A percentile compares a stretch with the other conserved stretches of the same genome.
These are phyloP conservation scores for Apodemus speciosus DNA, from an alignment of 2,113 vertebrate genomes.

Conservation along the genomic window DNA sequence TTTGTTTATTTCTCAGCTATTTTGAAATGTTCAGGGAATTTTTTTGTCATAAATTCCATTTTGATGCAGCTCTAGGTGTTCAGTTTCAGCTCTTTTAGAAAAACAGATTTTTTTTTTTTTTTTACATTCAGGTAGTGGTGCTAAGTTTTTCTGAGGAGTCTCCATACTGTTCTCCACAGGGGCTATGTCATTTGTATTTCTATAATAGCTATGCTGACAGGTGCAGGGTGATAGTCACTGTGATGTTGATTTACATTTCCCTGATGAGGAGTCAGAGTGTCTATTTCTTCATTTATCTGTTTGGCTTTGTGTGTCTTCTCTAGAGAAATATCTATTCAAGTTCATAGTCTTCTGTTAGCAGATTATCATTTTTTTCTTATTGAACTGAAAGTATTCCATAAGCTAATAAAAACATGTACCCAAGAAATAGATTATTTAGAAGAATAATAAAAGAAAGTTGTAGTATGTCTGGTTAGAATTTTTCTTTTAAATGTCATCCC, in stretches of 20 bases:
- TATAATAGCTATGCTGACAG: background rate
- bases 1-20: background rate
- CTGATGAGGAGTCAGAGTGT: background rate
- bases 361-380: background rate
- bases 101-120: too few species aligned
- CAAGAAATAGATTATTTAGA: background rate
- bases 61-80: background rate
- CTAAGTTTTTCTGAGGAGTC: background rate
- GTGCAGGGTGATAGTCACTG: background rate
- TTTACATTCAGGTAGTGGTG: background rate
- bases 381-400: background rate
- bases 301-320: background rate
- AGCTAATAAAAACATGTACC: background rate
- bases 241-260: background rate
- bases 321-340: background rate
- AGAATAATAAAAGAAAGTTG: background rate
- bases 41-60: background rate
- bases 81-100: background rate
- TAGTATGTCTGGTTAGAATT: background rate
- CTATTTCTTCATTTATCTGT: background rate
- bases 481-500: background rate
- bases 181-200: background rate
- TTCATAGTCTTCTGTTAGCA: background rate
- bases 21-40: background rate
- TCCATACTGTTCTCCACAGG: background rate